Evolutionary conservation across 2,888 invertebrate species (phyloP).

Genomic region (Drosophila melanosoma): DNA sequence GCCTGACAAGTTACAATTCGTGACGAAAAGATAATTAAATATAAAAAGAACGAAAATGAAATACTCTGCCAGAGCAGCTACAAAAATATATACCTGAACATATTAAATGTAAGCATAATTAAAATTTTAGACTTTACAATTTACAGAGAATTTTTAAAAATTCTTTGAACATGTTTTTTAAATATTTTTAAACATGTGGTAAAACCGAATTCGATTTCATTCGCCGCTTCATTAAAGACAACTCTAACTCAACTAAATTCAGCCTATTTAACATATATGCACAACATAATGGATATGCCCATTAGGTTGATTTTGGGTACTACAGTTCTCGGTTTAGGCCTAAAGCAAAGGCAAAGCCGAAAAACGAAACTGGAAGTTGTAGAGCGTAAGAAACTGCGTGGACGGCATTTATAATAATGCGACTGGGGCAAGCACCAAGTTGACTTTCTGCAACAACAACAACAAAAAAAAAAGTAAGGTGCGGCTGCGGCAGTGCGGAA

Average conservation of each 20-base stretch:
- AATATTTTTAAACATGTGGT: neutral
- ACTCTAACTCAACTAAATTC: neutral
- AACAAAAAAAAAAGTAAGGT: constrained; percentile 59
- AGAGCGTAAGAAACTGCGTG: constrained; percentile 81
- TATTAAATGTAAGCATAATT: too few relatives aligned
- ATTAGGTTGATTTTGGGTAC: constrained; percentile 21
- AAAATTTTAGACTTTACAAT: neutral
- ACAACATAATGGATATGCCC: neutral
- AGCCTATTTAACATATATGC: neutral
- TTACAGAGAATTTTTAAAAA: neutral
- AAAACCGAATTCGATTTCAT: neutral
- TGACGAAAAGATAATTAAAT: constrained; percentile 18
- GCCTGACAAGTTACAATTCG: constrained; percentile 66
- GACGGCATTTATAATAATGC: constrained; percentile 83
- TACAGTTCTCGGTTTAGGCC: constrained; percentile 12
- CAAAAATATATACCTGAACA: neutral
- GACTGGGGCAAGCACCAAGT: constrained; percentile 39
- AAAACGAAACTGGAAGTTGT: constrained; percentile 67
- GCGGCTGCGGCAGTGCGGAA: constrained; percentile 76
- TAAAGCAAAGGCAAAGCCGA: constrained; percentile 46
- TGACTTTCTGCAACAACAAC: constrained; percentile 52
- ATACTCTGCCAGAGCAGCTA: constrained; percentile 31
- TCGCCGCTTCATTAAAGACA: neutral
- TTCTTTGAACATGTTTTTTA: neutral
- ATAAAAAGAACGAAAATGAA: neutral